Conservation (phyloP, 2,888 invertebrate species). For the Phortica magna region DNA sequence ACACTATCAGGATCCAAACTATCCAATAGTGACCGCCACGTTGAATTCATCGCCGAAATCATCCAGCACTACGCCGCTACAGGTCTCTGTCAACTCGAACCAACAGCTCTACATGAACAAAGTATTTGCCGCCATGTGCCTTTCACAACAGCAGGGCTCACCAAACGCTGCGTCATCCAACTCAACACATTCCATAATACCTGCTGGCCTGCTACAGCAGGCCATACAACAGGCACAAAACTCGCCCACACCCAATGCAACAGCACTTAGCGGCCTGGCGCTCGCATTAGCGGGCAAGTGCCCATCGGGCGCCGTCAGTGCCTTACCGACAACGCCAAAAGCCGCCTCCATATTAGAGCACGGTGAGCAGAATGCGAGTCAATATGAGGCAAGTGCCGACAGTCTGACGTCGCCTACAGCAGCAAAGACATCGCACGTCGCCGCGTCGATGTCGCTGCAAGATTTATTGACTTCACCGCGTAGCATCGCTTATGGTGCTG, state of each 20-base stretch:
- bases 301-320: slow-evolving; percentile 43
- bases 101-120: slow-evolving; percentile 75
- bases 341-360: slow-evolving; percentile 77
- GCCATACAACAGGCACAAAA: slow-evolving; percentile 72
- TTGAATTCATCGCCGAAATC: slow-evolving; percentile 43
- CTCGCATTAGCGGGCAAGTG: slow-evolving; percentile 68
- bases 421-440: slow-evolving; percentile 42
- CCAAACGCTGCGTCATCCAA: slow-evolving; percentile 48
- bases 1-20: slow-evolving; percentile 79
- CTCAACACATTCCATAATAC: slow-evolving; percentile 66
- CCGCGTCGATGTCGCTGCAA: slow-evolving; percentile 64
- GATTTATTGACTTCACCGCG: slow-evolving; percentile 74
- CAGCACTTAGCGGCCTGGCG: slow-evolving; percentile 68
- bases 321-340: slow-evolving; percentile 53
- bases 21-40: slow-evolving; percentile 54
- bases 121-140: slow-evolving; percentile 77
- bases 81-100: slow-evolving; percentile 71
- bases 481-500: slow-evolving; percentile 52
- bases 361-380: slow-evolving; percentile 78
- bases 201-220: slow-evolving; percentile 73
- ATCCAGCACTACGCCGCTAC: slow-evolving; percentile 64
- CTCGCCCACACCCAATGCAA: slow-evolving; percentile 63
- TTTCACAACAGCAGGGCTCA: slow-evolving; percentile 64
- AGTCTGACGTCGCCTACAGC: slow-evolving; percentile 73
- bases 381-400: slow-evolving; percentile 80